A percentile compares a stretch with the other conserved stretches of the same genome.
Evolutionary conservation across 1,140 invertebrate species (phyloP).

Genomic region (Halesus radiatus): DNA sequence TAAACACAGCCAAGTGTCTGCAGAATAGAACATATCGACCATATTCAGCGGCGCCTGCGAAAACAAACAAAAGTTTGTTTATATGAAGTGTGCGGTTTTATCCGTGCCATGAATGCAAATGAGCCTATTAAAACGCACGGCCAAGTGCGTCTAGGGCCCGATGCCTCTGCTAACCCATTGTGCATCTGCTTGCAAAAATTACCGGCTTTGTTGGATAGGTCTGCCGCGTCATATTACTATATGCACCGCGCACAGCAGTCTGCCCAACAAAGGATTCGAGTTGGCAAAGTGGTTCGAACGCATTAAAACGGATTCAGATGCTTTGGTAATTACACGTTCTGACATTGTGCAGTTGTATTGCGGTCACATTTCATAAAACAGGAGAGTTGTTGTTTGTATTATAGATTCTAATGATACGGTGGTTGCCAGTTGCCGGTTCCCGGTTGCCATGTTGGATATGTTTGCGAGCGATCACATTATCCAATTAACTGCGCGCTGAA

Average conservation of each 20-base stretch:
- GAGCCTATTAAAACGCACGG: slow-evolving; percentile 43
- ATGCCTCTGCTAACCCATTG: slow-evolving; percentile 8
- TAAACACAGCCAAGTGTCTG: not conserved
- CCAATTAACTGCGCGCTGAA: slow-evolving; percentile 2
- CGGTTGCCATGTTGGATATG: no score
- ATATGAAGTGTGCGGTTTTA: slow-evolving; percentile 37
- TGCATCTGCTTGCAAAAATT: slow-evolving; percentile 42
- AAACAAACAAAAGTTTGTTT: slow-evolving; percentile 22
- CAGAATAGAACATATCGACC: slow-evolving; percentile 17
- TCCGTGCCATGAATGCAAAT: slow-evolving; percentile 41
- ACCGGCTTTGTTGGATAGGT: slow-evolving; percentile 19
- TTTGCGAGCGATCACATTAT: not conserved
- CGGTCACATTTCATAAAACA: slow-evolving; percentile 36
- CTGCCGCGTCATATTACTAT: slow-evolving; percentile 33
- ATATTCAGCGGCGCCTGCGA: not conserved
- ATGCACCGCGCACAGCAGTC: not conserved
- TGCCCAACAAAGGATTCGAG: slow-evolving; percentile 34
- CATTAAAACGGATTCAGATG: slow-evolving; percentile 26
- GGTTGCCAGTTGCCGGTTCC: not conserved
- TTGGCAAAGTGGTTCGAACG: slow-evolving; percentile 26
- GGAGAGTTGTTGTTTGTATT: slow-evolving; percentile 10
- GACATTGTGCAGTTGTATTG: slow-evolving; percentile 41
- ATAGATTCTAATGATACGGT: slow-evolving; percentile 22
- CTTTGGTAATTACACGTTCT: slow-evolving; percentile 36
- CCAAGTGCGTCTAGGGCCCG: slow-evolving; percentile 18